Evolutionary conservation across 2,113 vertebrate genomes (phyloP).

Genomic region (Ammodytes dubius): DNA sequence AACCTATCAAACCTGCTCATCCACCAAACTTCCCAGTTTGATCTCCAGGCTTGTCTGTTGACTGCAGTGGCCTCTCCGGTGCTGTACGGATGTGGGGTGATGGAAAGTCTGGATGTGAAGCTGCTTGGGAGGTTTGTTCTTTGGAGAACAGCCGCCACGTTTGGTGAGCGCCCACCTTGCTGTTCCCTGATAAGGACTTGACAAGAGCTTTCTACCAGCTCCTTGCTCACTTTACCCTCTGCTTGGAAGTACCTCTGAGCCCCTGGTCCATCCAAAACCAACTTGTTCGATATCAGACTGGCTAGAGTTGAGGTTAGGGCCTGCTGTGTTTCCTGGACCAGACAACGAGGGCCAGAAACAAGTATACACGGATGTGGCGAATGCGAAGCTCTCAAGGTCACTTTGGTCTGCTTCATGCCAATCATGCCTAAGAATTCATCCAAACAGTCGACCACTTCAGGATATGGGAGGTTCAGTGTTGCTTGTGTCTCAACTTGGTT

Average conservation of each 20-base stretch:
- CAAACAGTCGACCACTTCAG: slow-evolving; percentile 69
- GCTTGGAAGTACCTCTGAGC: slow-evolving; percentile 62
- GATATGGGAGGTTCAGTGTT: slow-evolving; percentile 28
- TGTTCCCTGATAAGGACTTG: slow-evolving; percentile 53
- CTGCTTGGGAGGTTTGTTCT: not conserved
- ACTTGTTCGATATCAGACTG: slow-evolving; percentile 18
- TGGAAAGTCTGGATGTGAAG: not conserved
- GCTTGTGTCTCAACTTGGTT: slow-evolving; percentile 55
- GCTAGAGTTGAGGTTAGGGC: slow-evolving; percentile 26
- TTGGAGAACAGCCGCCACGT: not conserved
- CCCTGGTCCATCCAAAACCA: slow-evolving; percentile 66
- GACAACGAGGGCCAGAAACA: slow-evolving; percentile 64
- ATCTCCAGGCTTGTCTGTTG: slow-evolving; percentile 62
- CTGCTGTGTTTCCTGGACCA: slow-evolving; percentile 38
- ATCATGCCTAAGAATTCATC: slow-evolving; percentile 48
- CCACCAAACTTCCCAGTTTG: slow-evolving; percentile 61
- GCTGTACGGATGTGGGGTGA: accelerated
- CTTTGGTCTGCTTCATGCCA: slow-evolving; percentile 32
- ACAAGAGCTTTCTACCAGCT: slow-evolving; percentile 55
- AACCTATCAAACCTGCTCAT: slow-evolving; percentile 69
- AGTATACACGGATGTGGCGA: slow-evolving; percentile 48
- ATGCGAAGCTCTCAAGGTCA: slow-evolving; percentile 35
- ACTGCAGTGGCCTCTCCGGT: accelerated
- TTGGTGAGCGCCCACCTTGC: not conserved
- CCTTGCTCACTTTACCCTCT: slow-evolving; percentile 49